These are phyloP conservation scores for Amblyraja radiata DNA, from an alignment of 2,797 vertebrate genomes.

Conservation along the genomic window DNA sequence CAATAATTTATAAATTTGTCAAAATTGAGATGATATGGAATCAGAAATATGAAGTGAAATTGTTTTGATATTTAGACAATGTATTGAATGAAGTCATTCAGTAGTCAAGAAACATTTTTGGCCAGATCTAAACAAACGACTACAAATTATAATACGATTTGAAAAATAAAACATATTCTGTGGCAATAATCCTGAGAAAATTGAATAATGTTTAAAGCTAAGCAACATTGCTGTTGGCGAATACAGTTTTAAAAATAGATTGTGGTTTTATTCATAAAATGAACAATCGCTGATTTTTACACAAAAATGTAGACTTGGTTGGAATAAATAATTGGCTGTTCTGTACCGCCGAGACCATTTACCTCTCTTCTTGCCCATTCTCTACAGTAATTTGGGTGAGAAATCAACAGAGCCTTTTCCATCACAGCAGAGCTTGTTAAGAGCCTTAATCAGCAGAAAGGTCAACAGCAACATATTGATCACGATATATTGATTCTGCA, in stretches of 20 bases:
- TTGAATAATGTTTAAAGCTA: neutral
- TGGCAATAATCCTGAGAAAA: neutral
- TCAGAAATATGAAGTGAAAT: neutral
- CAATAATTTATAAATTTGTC: neutral
- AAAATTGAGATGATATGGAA: neutral
- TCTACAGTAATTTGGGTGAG: neutral
- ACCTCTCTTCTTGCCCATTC: neutral
- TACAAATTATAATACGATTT: neutral
- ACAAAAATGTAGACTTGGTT: neutral
- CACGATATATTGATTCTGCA: neutral
- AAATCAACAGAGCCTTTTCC: neutral
- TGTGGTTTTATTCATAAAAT: neutral
- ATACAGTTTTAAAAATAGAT: neutral
- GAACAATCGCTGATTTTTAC: neutral
- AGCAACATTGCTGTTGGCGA: neutral
- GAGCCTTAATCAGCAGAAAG: conserved; percentile 4
- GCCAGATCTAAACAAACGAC: neutral
- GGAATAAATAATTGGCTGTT: neutral
- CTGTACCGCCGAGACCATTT: neutral
- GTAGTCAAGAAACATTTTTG: neutral
- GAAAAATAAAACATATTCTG: neutral
- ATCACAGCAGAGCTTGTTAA: neutral
- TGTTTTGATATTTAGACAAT: neutral
- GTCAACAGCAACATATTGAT: neutral
- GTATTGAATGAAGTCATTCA: neutral